A percentile compares a stretch with the other conserved stretches of the same genome.
Conservation (phyloP, 1,140 invertebrate genomes). For the Zaprionus lachaisei region DNA sequence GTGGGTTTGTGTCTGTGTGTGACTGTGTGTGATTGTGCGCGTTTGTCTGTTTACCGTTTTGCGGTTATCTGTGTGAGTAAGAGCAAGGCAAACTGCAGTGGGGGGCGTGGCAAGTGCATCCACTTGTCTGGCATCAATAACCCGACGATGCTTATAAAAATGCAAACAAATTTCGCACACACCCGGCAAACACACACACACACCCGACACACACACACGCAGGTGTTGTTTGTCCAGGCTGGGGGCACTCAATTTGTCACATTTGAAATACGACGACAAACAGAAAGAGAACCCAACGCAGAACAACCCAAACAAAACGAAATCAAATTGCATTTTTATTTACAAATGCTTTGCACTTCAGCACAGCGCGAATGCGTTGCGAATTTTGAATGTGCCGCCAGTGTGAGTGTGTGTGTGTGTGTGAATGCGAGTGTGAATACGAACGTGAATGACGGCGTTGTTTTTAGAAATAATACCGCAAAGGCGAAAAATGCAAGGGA, state of each 20-base stretch:
- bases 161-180: conserved; percentile 74
- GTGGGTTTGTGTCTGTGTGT: conserved; percentile 26
- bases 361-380: conserved; percentile 34
- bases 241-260: conserved; percentile 77
- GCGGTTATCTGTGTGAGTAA: conserved; percentile 59
- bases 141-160: conserved; percentile 74
- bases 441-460: conserved; percentile 25
- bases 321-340: conserved; percentile 83
- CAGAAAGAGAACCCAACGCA: conserved; percentile 31
- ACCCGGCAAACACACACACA: conserved; percentile 4
- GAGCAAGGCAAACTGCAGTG: too few relatives aligned
- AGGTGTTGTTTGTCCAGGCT: conserved; percentile 57
- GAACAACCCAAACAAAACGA: conserved; percentile 48
- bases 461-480: conserved; percentile 40
- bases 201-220: conserved; percentile 25
- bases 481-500: not conserved
- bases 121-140: conserved; percentile 57
- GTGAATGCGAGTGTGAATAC: not conserved
- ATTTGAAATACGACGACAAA: conserved; percentile 78
- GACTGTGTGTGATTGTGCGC: conserved; percentile 14
- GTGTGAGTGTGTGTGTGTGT: not conserved
- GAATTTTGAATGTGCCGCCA: not conserved
- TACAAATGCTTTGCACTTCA: conserved; percentile 79
- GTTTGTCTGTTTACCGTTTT: conserved; percentile 54
- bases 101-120: conserved; percentile 15